phyloP scores from a whole-genome alignment of 1,140 invertebrate genomes.

The Drosophila ohnishii region DNA sequence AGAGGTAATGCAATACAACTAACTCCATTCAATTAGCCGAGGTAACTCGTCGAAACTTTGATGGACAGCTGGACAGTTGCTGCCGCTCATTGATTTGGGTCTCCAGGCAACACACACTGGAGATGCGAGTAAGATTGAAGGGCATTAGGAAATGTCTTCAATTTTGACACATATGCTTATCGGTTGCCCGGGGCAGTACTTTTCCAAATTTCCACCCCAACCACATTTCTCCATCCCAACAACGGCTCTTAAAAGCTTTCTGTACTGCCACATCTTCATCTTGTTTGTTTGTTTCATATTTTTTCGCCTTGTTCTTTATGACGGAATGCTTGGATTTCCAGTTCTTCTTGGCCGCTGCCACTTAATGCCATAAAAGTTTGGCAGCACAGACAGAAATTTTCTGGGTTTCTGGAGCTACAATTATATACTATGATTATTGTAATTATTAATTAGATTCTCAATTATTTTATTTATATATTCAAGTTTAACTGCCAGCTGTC shows the following conservation, averaged over 20 bases:
- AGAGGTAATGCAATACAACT: background rate
- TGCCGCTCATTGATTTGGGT: constrained; percentile 26
- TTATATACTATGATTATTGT: too few relatives aligned
- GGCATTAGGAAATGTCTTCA: constrained; percentile 21
- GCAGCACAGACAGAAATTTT: background rate
- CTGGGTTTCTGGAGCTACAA: background rate
- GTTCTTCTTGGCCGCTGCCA: background rate
- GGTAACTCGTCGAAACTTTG: constrained; percentile 30
- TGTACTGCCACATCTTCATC: background rate
- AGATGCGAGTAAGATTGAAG: constrained; percentile 22
- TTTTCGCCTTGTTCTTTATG: background rate
- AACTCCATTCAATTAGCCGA: constrained; percentile 26
- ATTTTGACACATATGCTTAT: constrained; percentile 29
- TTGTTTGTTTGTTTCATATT: constrained; percentile 20
- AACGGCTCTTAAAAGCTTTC: constrained; percentile 17
- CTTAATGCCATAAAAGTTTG: constrained; percentile 5
- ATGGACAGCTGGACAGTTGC: constrained; percentile 24
- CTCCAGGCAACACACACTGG: constrained; percentile 5
- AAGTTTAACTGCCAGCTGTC: too few relatives aligned
- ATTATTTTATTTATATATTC: too few relatives aligned
- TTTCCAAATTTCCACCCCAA: constrained; percentile 7
- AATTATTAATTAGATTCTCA: too few relatives aligned
- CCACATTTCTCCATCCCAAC: background rate
- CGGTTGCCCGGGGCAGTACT: constrained; percentile 1
- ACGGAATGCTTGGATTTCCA: constrained; percentile 1